Percentiles rank a stretch among this genome's conserved stretches.
These are phyloP conservation scores for Cariama cristata DNA, from an alignment of 2,113 vertebrate species.

Conservation along the genomic window DNA sequence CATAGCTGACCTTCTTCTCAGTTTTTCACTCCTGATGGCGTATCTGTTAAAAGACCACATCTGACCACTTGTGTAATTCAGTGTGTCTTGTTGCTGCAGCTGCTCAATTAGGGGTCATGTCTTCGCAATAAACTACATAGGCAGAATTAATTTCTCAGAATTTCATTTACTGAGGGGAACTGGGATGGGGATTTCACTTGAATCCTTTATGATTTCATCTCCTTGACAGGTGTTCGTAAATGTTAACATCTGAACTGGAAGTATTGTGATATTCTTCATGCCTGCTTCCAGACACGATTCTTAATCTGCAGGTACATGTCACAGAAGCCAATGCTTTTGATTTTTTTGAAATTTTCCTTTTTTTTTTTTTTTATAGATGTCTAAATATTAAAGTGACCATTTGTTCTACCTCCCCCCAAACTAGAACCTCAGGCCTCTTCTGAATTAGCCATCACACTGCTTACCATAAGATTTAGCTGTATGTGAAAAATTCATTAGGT, in stretches of 20 bases:
- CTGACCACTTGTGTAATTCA: not conserved
- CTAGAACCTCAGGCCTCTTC: not conserved
- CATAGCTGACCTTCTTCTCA: not conserved
- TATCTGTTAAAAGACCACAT: not conserved
- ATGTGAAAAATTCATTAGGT: not conserved
- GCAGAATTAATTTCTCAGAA: not conserved
- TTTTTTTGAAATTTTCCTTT: not conserved
- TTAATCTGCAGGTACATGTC: not conserved
- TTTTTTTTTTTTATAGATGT: not conserved
- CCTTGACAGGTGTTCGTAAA: not conserved
- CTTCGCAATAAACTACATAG: not conserved
- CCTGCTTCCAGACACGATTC: not conserved
- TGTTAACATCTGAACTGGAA: not conserved
- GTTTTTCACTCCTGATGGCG: rapidly evolving
- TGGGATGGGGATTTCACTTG: not conserved
- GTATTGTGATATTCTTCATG: not conserved
- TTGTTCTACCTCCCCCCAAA: not conserved
- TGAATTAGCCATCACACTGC: not conserved
- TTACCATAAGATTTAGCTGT: not conserved
- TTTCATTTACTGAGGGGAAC: not conserved
- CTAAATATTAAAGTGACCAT: not conserved
- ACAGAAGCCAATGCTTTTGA: not conserved
- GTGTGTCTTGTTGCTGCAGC: not conserved
- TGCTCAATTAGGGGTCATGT: not conserved
- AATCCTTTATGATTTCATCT: not conserved